Conservation (phyloP, 2,113 vertebrate species). For the Hymenochirus boettgeri region DNA sequence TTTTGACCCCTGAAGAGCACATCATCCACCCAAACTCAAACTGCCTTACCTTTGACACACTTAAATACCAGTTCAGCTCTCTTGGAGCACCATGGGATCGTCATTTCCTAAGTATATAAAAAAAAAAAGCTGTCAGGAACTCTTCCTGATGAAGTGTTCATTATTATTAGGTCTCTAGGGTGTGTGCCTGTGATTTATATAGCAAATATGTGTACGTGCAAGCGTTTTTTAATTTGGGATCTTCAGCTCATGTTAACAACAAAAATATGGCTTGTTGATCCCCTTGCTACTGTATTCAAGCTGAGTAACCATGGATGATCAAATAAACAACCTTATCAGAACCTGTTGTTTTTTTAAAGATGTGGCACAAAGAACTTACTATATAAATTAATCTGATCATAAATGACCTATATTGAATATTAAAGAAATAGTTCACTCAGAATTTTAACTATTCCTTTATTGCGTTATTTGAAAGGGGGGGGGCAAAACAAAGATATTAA, state of each 20-base stretch:
- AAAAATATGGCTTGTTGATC: neutral
- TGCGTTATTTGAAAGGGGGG: no score
- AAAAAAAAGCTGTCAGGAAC: conserved; percentile 30
- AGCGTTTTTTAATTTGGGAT: neutral
- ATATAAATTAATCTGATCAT: no score
- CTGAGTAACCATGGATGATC: no score
- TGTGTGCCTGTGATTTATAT: conserved; percentile 3
- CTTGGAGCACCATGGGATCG: conserved; percentile 74
- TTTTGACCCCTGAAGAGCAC: neutral
- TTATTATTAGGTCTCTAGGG: conserved; percentile 22
- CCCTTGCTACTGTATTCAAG: no score
- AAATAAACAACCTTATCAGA: no score
- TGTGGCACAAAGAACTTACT: no score
- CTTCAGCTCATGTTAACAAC: neutral
- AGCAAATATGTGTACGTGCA: conserved; percentile 7
- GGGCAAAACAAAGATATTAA: no score
- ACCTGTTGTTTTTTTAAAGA: no score
- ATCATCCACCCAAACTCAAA: neutral
- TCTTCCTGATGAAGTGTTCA: conserved; percentile 7
- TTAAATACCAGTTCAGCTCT: conserved; percentile 84
- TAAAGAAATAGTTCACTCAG: no score
- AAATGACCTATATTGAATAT: no score
- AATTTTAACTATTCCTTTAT: no score
- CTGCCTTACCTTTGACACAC: conserved; percentile 85
- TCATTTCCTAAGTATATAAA: conserved; percentile 70